Evolutionary conservation across 2,888 invertebrate genomes (phyloP).

Genomic region (Clanis bilineata): DNA sequence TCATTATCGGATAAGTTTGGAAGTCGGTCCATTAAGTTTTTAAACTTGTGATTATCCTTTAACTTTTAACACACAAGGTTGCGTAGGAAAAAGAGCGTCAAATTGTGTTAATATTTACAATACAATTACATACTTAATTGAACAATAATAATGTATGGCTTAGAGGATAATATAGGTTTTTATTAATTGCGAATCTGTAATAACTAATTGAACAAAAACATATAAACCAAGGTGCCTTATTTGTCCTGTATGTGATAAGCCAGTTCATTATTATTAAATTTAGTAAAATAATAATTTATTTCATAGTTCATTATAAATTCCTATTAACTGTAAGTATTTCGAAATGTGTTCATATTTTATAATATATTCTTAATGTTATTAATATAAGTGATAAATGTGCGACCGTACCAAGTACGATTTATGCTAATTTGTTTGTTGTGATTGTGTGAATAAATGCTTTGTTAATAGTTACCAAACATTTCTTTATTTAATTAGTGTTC

Average conservation of each 20-base stretch:
- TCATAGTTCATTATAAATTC: not conserved
- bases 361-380: not conserved
- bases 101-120: not conserved
- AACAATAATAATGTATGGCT: not conserved
- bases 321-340: not conserved
- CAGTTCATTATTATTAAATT: not conserved
- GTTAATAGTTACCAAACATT: not conserved
- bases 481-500: not conserved
- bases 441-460: not conserved
- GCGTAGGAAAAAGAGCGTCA: not conserved
- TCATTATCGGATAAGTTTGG: too few relatives aligned
- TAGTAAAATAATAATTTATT: not conserved
- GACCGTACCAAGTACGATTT: too few relatives aligned
- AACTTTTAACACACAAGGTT: not conserved
- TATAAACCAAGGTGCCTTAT: not conserved
- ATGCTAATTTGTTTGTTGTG: too few relatives aligned
- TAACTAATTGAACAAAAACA: not conserved
- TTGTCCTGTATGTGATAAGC: not conserved
- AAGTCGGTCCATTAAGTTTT: too few relatives aligned
- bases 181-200: not conserved
- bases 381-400: too few relatives aligned
- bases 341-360: conserved; percentile 8
- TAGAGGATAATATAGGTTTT: not conserved
- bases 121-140: not conserved
- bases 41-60: too few relatives aligned